These are phyloP conservation scores for Hyperoplus lanceolatus DNA, from an alignment of 2,797 vertebrate genomes.

Conservation along the genomic window DNA sequence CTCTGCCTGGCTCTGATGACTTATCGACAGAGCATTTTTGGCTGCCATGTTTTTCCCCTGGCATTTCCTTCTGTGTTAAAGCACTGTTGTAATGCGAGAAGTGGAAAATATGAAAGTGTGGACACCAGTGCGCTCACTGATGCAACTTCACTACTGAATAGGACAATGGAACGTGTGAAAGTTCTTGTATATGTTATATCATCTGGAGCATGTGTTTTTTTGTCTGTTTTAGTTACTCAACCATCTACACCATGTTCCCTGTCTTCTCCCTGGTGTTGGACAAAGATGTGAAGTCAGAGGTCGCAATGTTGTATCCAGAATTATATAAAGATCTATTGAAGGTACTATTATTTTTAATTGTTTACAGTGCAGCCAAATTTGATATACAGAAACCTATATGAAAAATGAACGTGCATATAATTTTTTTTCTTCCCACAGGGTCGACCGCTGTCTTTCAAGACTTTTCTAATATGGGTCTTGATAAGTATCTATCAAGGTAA, in stretches of 20 bases:
- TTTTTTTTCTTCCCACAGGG: conserved; percentile 82
- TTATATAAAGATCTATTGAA: conserved; percentile 99
- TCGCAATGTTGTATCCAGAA: conserved; percentile 98
- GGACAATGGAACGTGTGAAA: conserved; percentile 36
- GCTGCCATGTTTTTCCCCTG: conserved; percentile 59
- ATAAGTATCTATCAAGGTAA: conserved; percentile 99
- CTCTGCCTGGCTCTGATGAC: conserved; percentile 66
- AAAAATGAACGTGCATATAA: neutral
- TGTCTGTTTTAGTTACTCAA: conserved; percentile 90
- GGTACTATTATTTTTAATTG: conserved; percentile 76
- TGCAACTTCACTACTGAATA: conserved; percentile 43
- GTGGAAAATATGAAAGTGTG: conserved; percentile 66
- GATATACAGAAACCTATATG: neutral
- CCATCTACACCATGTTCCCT: conserved; percentile 98
- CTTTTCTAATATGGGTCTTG: conserved; percentile 97
- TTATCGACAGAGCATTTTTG: conserved; percentile 78
- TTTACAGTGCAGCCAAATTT: neutral
- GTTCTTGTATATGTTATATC: conserved; percentile 22
- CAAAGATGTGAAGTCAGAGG: conserved; percentile 98
- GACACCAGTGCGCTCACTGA: conserved; percentile 23
- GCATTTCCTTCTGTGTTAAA: conserved; percentile 77
- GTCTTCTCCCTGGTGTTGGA: conserved; percentile 98
- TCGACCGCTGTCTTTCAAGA: conserved; percentile 97
- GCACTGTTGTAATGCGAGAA: conserved; percentile 60
- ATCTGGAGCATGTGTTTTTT: conserved; percentile 6